These are phyloP conservation scores for Umimayanthus kanabou DNA, from an alignment of 92 coral and sea anemone genomes.

Conservation along the genomic window DNA sequence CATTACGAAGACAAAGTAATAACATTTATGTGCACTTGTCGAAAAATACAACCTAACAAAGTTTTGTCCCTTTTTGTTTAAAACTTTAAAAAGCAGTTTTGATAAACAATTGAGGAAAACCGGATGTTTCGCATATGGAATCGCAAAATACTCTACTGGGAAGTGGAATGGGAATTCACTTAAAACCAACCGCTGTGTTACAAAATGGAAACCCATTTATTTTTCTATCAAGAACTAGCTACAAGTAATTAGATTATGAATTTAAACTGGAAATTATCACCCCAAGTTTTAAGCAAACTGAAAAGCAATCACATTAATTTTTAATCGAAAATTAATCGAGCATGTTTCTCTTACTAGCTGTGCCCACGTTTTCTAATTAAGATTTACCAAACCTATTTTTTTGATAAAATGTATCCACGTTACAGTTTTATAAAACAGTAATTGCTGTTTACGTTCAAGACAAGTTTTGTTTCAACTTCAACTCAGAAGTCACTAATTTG, in stretches of 20 bases:
- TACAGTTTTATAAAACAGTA: constrained; percentile 13
- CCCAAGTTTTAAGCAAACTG: constrained; percentile 22
- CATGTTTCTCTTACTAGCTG: neutral
- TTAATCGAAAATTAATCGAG: constrained; percentile 35
- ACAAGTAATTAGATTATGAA: constrained; percentile 39
- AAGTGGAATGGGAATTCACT: neutral
- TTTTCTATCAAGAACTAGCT: constrained; percentile 6
- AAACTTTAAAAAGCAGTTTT: neutral
- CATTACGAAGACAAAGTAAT: neutral
- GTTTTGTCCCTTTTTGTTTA: neutral
- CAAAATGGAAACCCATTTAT: constrained; percentile 9
- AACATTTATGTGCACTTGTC: neutral
- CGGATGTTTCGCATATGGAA: neutral
- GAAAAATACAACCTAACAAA: neutral
- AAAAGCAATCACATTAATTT: constrained; percentile 2
- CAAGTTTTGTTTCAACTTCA: constrained; percentile 1
- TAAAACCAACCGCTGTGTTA: constrained; percentile 13
- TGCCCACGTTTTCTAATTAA: constrained; percentile 34
- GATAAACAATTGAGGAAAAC: neutral
- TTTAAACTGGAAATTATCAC: constrained; percentile 31
- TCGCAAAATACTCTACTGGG: neutral
- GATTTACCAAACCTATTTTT: neutral
- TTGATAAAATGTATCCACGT: neutral
- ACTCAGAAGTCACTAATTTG: neutral
- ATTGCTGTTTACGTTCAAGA: constrained; percentile 5